Evolutionary conservation across 53 echinoderm and acorn worm species (phyloP).

Genomic region (Holothuria scabra): DNA sequence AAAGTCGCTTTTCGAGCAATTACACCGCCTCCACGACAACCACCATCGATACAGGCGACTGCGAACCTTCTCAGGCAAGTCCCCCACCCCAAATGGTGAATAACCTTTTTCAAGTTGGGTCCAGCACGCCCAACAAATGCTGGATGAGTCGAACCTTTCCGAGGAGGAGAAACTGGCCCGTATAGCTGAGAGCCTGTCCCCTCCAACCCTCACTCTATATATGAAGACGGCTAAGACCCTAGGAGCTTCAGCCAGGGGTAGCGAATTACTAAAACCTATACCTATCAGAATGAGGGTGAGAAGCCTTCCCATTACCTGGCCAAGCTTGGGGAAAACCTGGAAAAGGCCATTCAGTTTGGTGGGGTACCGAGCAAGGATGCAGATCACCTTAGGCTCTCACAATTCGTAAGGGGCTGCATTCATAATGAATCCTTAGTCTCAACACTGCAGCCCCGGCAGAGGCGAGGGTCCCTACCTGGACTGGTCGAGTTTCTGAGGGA

Average conservation of each 20-base stretch:
- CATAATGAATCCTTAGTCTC: conserved; percentile 34
- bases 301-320: conserved; percentile 41
- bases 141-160: conserved; percentile 29
- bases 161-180: conserved; percentile 47
- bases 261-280: conserved; percentile 28
- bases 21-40: neutral
- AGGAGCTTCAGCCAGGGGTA: conserved; percentile 8
- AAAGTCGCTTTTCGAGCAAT: conserved; percentile 1
- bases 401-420: conserved; percentile 51
- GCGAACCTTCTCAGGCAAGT: conserved; percentile 61
- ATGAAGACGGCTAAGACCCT: conserved; percentile 47
- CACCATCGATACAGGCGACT: conserved; percentile 31
- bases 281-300: conserved; percentile 62
- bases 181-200: conserved; percentile 39
- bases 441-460: neutral
- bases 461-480: neutral
- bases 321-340: conserved; percentile 47
- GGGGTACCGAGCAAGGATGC: conserved; percentile 33
- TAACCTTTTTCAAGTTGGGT: conserved; percentile 4
- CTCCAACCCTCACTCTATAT: conserved; percentile 56
- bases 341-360: conserved; percentile 51
- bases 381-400: conserved; percentile 42
- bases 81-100: conserved; percentile 49
- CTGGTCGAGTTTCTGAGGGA: neutral
- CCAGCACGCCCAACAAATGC: conserved; percentile 35